Percentiles rank a stretch among this genome's conserved stretches.
Evolutionary conservation across 2,113 vertebrate genomes (phyloP).

Genomic region (Sarotherodon lohbergeri): DNA sequence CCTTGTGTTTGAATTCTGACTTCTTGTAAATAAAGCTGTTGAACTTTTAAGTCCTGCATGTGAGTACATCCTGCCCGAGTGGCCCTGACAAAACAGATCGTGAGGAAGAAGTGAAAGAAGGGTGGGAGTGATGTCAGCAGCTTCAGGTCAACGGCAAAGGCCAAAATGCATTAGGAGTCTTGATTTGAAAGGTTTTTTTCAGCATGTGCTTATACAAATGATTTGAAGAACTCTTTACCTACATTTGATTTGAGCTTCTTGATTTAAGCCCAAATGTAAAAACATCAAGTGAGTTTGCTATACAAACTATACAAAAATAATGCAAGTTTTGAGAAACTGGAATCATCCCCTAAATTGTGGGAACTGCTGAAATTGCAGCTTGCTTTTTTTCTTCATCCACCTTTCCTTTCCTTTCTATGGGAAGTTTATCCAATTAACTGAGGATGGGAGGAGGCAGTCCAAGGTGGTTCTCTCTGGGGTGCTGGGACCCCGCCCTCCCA

Average conservation of each 20-base stretch:
- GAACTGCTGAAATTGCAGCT: background rate
- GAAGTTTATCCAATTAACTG: constrained; percentile 51
- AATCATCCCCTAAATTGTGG: background rate
- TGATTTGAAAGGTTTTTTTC: background rate
- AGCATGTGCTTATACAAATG: background rate
- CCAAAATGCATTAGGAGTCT: background rate
- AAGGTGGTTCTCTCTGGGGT: constrained; percentile 23
- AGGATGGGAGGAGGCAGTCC: constrained; percentile 19
- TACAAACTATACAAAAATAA: background rate
- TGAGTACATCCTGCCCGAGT: background rate
- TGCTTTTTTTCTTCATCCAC: background rate
- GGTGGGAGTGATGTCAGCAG: constrained; percentile 8
- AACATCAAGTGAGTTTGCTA: background rate
- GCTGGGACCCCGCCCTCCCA: constrained; percentile 53
- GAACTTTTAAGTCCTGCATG: background rate
- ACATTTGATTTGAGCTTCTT: background rate
- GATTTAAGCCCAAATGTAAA: background rate
- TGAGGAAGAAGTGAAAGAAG: background rate
- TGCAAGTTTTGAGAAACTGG: background rate
- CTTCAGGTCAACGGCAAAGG: constrained; percentile 24
- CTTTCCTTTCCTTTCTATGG: background rate
- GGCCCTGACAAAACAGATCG: background rate
- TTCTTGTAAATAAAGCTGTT: background rate
- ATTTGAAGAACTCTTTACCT: background rate
- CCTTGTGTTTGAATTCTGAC: background rate